These are phyloP conservation scores for Hypomesus transpacificus DNA, from an alignment of 2,113 vertebrate species.

Conservation along the genomic window DNA sequence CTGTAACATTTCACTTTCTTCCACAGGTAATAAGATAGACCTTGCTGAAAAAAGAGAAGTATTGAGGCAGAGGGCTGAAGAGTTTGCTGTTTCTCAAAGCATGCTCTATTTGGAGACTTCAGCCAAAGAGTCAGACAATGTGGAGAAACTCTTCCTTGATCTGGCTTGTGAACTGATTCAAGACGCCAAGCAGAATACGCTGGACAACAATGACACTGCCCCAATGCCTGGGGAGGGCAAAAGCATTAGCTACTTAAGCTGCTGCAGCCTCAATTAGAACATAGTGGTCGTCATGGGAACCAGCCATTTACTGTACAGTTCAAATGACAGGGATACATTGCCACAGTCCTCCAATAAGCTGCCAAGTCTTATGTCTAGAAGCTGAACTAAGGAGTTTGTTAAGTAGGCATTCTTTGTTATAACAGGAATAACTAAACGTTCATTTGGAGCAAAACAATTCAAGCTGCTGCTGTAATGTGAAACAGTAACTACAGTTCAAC, in stretches of 20 bases:
- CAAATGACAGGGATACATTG: conserved; percentile 45
- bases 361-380: conserved; percentile 40
- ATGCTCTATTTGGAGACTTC: conserved; percentile 99
- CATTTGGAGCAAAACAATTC: conserved; percentile 31
- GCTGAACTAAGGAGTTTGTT: conserved; percentile 44
- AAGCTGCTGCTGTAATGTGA: conserved; percentile 48
- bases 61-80: conserved; percentile 89
- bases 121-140: conserved; percentile 96
- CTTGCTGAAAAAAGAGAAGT: conserved; percentile 94
- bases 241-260: conserved; percentile 97
- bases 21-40: conserved; percentile 96
- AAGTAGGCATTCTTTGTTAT: conserved; percentile 40
- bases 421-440: conserved; percentile 37
- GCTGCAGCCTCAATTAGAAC: conserved; percentile 91
- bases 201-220: conserved; percentile 93
- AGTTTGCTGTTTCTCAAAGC: conserved; percentile 91
- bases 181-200: conserved; percentile 93
- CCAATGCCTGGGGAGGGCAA: conserved; percentile 95
- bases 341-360: conserved; percentile 52
- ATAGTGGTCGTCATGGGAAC: conserved; percentile 16
- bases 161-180: conserved; percentile 92
- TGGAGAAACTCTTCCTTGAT: conserved; percentile 98
- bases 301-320: conserved; percentile 42
- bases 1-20: conserved; percentile 16
- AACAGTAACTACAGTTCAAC: conserved; percentile 36